Base-by-base conservation (phyloP, 2,797 vertebrate genomes). In the Myotis planiceps region DNA sequence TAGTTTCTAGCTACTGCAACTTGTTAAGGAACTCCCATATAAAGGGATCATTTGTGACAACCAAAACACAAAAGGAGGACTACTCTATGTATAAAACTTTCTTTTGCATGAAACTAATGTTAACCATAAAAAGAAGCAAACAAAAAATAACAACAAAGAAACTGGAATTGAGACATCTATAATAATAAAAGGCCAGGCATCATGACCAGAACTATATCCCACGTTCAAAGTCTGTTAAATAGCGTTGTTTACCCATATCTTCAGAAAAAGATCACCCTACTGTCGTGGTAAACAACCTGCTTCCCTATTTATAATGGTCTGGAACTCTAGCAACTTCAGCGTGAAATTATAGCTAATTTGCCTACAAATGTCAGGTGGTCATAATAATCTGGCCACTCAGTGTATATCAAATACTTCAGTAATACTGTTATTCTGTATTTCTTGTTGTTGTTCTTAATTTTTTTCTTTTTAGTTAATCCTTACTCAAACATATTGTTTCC, bases 371-470 rank as follows among this genome's bases (percentile, higher is more conserved):
- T 9, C 39, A 42, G 9, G 39, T 9, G 39, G 39, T 9, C 39
- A 42, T 42, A 42, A 42, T 42, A 42, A 42, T 42, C 39, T 42
- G 39, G 39, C 39, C 39, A 42, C 8, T 42, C 39, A 42, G 39
- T 42, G 39, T 42, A 16, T 49, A 32, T 49, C 3, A n/a, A 29
- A 51, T 9, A 29, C 1, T 1, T 1, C 1, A 14, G 1, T 12
- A 34, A 84, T 19, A 83, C 0, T 2, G 69, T 49, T 80, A 21
- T 49, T 69, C 1, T 72, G 4, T 25, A 60, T 82, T 58, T 3
- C 6, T 34, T 58, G 2, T 51, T 82, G 5, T 27, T 27, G 10
- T 60, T 60, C 10, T 9, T 23, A 25, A 45, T 13, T 45, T 25
- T 23, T 60, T 29, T 6, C 12, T 60, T 55, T 55, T 25, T 58